Conservation (phyloP, 2,113 vertebrate genomes). For the Bubo bubo region DNA sequence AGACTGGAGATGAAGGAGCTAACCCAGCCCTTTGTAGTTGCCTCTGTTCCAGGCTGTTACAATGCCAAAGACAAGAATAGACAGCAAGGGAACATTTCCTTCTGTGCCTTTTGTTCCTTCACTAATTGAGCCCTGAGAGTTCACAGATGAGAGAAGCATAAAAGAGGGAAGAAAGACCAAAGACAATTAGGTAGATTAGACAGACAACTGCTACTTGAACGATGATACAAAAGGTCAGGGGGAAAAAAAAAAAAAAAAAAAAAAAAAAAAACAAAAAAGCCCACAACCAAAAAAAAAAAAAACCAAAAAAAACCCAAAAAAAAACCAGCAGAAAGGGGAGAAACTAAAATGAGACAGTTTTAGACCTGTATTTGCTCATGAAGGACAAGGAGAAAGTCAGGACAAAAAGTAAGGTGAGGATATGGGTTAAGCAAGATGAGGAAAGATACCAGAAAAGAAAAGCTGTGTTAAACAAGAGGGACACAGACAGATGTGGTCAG, state of each 20-base stretch:
- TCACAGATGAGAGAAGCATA: slow-evolving; percentile 42
- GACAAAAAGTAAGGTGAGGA: neutral
- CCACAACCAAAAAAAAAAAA: too few relatives aligned
- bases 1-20: neutral
- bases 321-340: neutral
- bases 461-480: neutral
- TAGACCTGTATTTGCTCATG: neutral
- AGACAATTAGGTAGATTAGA: slow-evolving; percentile 63
- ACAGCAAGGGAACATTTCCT: slow-evolving; percentile 52
- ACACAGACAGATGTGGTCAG: neutral
- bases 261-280: neutral
- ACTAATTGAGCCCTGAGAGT: slow-evolving; percentile 30
- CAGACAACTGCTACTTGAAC: slow-evolving; percentile 14
- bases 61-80: slow-evolving; percentile 43
- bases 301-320: neutral
- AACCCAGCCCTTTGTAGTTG: slow-evolving; percentile 20
- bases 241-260: neutral
- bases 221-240: slow-evolving; percentile 12
- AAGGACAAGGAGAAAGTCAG: neutral
- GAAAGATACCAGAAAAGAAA: neutral
- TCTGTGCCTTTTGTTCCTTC: slow-evolving; percentile 38
- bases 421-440: neutral
- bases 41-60: slow-evolving; percentile 11
- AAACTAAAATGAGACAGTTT: neutral
- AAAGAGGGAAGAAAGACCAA: slow-evolving; percentile 20